Evolutionary conservation across 1,140 invertebrate species (phyloP), one percentile per base, ranked within the genome.

Genomic region (Semibalanus balanoides): DNA sequence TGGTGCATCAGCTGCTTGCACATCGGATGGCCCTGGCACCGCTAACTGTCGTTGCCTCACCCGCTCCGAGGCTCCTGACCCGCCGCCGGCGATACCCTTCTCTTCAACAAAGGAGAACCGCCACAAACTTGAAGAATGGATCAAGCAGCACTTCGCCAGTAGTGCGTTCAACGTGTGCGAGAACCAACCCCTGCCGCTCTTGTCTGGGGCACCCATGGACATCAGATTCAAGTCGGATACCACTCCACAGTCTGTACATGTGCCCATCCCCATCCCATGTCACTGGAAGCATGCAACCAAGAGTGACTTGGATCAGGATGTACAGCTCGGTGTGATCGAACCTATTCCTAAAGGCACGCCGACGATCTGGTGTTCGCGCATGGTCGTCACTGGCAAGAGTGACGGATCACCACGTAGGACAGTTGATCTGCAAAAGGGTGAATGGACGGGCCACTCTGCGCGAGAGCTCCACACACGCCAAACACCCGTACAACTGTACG

Each of bases 291-390:
- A n/a, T 29, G 73, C 73, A 35, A 28, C 74, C 3, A 77, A 77
- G 31, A 43, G 73, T 27, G 74, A 77, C 30, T 17, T 77, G 27
- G 74, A 77, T 25, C 64, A 76, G 28, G 76, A 77, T 31, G 69
- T 77, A 27, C 74, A 27, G 22, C 31, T n/a, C 30, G 76, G 74
- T 14, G 31, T 77, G 31, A n/a, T 76, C n/a, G 19, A 77, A 30
- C 35, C 35, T 17, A 17, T 40, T 5, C 35, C 35, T 7, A 5
- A 40, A 40, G 35, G 35, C 5, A 40, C 35, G 5, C 35, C 35
- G 17, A 40, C 35, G 5, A 5, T 5, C 5, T 40, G 35, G 35
- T 40, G 35, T 17, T 40, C 35, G 5, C 35, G 35, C 5, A 40
- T 40, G 35, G 35, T 40, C 5, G 35, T 40, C 5, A 40, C 35